Evolutionary conservation across 2,797 vertebrate genomes (phyloP), one percentile per base, ranked within the genome.

Genomic region (Acrossocheilus fasciatus): DNA sequence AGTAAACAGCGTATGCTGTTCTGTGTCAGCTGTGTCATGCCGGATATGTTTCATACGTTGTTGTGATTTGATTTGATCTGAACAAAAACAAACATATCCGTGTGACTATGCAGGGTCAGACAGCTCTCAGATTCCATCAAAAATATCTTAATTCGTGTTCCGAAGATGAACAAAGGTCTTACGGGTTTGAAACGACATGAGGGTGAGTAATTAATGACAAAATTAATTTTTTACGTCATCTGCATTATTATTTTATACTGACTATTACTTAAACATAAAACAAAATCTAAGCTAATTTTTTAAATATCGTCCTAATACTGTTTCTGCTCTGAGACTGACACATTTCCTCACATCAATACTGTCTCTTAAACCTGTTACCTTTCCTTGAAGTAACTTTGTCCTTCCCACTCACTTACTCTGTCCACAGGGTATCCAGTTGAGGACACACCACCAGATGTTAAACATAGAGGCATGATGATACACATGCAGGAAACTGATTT

Each of bases 391-490:
- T 66, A 66, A 39, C 4, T 26, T 74, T 77, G 26, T 74, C 30
- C 43, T 81, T 47, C 17, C 41, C 36, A 62, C 69, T 79, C 39
- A 95, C 97, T 96, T 95, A 97, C 97, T 97, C 90, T 97, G 97
- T 85, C 97, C 97, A 89, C 96, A 97, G 4, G 97, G 97, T 90
- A 97, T 97, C 97, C 97, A 97, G 93, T 97, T 97, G 84, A 97
- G 90, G 70, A 97, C 96, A 72, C 96, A 97, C 97, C 97, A 97
- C 97, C 97, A 97, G 93, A 97, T 97, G 92, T 97, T 97, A 87
- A 97, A 97, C 97, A 97, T 97, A 0, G 96, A 96, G 82, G 96
- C 96, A 4, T 97, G 97, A 90, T 97, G 97, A 91, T 97, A 97
- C 8, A 97, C 96, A 0, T 97, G 97, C 76, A 97, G 96, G 89